A percentile compares a stretch with the other conserved stretches of the same genome.
Conservation (phyloP, 2,888 invertebrate genomes). For the Apamea sordens region DNA sequence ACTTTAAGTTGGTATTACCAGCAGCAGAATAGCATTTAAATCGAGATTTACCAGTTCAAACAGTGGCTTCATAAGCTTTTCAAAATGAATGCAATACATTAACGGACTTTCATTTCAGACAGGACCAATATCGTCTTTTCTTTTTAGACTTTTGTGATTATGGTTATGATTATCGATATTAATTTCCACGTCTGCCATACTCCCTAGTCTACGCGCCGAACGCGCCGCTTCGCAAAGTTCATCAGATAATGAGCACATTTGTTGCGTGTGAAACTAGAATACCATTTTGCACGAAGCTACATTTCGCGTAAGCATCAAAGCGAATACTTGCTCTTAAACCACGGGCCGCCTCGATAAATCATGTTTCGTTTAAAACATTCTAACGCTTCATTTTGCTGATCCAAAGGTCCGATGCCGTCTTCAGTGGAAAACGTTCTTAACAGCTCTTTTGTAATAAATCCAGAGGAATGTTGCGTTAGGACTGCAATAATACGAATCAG, state of each 20-base stretch:
- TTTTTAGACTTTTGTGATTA: not conserved
- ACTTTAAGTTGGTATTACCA: not conserved
- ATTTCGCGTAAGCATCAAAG: constrained; percentile 86
- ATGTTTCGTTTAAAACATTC: constrained; percentile 79
- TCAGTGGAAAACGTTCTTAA: constrained; percentile 79
- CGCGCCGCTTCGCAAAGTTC: constrained; percentile 82
- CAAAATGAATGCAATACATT: not conserved
- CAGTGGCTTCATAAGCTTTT: not conserved
- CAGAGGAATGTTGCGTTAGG: constrained; percentile 82
- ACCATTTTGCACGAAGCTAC: constrained; percentile 86
- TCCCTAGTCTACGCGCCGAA: constrained; percentile 70
- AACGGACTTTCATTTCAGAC: not conserved
- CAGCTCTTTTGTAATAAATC: constrained; percentile 88
- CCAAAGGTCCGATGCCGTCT: constrained; percentile 80
- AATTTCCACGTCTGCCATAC: constrained; percentile 54
- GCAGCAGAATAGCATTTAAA: not conserved
- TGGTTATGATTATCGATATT: constrained; percentile 1
- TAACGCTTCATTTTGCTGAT: constrained; percentile 86
- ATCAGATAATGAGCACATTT: constrained; percentile 89
- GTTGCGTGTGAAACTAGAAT: constrained; percentile 90
- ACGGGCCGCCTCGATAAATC: constrained; percentile 79
- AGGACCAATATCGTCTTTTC: not conserved
- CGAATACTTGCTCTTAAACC: constrained; percentile 76
- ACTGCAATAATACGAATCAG: constrained; percentile 87
- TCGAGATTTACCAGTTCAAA: not conserved